Evolutionary conservation across 2,113 vertebrate species (phyloP).

Genomic region (Gobio gobio): DNA sequence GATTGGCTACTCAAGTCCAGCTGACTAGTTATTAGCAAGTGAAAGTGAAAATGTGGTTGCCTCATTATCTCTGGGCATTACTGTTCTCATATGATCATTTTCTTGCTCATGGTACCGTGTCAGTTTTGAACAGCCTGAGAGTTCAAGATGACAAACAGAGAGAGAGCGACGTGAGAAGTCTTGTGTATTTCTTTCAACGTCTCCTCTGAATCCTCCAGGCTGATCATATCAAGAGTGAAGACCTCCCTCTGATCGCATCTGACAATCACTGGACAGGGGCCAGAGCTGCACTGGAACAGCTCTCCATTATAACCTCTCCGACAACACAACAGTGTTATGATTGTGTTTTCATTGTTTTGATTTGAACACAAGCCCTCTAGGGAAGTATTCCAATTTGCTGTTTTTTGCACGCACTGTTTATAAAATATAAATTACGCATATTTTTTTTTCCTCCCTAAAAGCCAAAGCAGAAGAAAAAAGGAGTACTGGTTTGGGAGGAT

Average conservation of each 20-base stretch:
- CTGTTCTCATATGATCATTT: constrained; percentile 10
- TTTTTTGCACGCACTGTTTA: constrained; percentile 57
- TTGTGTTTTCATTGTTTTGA: constrained; percentile 69
- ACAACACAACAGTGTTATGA: constrained; percentile 52
- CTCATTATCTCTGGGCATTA: background rate
- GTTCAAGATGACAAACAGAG: constrained; percentile 26
- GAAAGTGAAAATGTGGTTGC: background rate
- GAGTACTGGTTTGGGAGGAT: constrained; percentile 47
- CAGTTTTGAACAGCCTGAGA: constrained; percentile 25
- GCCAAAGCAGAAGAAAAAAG: constrained; percentile 46
- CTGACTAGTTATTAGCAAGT: background rate
- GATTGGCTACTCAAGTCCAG: too few relatives aligned
- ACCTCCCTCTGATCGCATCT: constrained; percentile 59
- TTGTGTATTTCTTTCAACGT: constrained; percentile 28
- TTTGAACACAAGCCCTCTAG: constrained; percentile 56
- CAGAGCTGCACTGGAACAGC: constrained; percentile 58
- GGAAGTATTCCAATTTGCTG: constrained; percentile 33
- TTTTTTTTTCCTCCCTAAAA: constrained; percentile 58
- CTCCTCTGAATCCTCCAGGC: constrained; percentile 50
- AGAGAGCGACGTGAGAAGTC: constrained; percentile 9
- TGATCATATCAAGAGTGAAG: constrained; percentile 52
- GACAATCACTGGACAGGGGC: constrained; percentile 58
- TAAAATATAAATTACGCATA: constrained; percentile 68
- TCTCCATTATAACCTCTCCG: constrained; percentile 54
- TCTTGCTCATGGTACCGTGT: constrained; percentile 20